These are phyloP conservation scores for Scrobipalpa costella DNA, from an alignment of 2,888 invertebrate species.

Conservation along the genomic window DNA sequence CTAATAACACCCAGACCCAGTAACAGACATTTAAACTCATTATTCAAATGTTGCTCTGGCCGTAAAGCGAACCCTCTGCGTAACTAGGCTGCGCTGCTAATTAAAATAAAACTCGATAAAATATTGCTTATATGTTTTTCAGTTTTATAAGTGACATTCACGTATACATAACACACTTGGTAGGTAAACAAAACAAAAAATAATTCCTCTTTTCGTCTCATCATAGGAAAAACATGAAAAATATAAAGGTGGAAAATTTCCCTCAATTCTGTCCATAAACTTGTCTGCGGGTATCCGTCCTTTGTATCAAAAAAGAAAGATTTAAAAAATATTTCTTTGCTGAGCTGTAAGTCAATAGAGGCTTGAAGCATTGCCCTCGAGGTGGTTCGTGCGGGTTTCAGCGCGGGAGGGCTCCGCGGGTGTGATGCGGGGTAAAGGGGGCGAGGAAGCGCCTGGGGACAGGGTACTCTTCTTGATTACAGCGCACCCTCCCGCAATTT, in stretches of 20 bases:
- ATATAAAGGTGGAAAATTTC: neutral
- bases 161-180: too few relatives aligned
- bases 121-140: too few relatives aligned
- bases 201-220: too few relatives aligned
- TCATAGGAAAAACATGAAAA: neutral
- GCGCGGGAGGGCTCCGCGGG: slow-evolving; percentile 36
- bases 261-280: slow-evolving; percentile 5
- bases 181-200: too few relatives aligned
- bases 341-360: slow-evolving; percentile 75
- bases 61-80: too few relatives aligned
- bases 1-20: too few relatives aligned
- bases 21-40: too few relatives aligned
- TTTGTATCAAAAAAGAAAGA: slow-evolving; percentile 59
- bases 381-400: slow-evolving; percentile 55
- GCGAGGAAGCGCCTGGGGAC: slow-evolving; percentile 68
- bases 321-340: slow-evolving; percentile 67
- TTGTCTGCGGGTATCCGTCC: slow-evolving; percentile 47
- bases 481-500: slow-evolving; percentile 58
- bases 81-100: too few relatives aligned
- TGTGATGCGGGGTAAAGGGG: slow-evolving; percentile 39
- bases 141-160: too few relatives aligned
- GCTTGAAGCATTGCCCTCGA: slow-evolving; percentile 77
- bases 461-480: slow-evolving; percentile 82
- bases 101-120: too few relatives aligned
- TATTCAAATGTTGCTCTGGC: too few relatives aligned